These are phyloP conservation scores for Dynastes tityus DNA, from an alignment of 2,888 invertebrate species.

Conservation along the genomic window DNA sequence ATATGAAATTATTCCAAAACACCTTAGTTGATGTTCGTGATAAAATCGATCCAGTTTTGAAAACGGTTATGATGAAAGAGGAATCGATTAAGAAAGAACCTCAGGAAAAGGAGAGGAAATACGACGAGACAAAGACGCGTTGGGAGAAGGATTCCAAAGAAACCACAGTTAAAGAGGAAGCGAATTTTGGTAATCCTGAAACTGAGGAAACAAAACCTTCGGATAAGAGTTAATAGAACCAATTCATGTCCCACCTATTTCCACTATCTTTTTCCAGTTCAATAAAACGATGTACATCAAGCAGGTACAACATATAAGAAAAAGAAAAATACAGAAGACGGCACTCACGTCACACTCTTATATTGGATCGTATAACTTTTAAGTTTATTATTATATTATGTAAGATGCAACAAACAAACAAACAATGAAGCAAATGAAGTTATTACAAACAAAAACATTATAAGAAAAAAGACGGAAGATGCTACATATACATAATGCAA, in stretches of 20 bases:
- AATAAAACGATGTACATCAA: background rate
- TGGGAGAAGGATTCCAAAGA: constrained; percentile 65
- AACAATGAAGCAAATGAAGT: background rate
- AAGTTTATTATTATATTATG: background rate
- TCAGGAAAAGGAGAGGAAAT: constrained; percentile 62
- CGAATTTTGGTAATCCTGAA: constrained; percentile 1
- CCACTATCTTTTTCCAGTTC: background rate
- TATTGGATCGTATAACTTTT: background rate
- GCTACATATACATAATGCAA: background rate
- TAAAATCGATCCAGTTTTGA: constrained; percentile 75
- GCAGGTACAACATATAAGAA: background rate
- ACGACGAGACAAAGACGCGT: constrained; percentile 64
- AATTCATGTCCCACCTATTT: background rate
- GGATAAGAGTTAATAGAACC: constrained; percentile 47
- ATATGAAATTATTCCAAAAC: constrained; percentile 79
- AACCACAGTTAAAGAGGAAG: constrained; percentile 53
- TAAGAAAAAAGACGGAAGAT: background rate
- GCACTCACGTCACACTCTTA: background rate
- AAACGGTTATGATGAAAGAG: constrained; percentile 63
- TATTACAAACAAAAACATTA: background rate
- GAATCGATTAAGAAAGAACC: constrained; percentile 62
- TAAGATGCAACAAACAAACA: background rate
- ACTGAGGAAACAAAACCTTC: constrained; percentile 27
- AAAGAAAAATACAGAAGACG: background rate
- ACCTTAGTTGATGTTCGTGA: constrained; percentile 77